Evolutionary conservation across 2,888 invertebrate species (phyloP).

Genomic region (Erannis defoliaria): DNA sequence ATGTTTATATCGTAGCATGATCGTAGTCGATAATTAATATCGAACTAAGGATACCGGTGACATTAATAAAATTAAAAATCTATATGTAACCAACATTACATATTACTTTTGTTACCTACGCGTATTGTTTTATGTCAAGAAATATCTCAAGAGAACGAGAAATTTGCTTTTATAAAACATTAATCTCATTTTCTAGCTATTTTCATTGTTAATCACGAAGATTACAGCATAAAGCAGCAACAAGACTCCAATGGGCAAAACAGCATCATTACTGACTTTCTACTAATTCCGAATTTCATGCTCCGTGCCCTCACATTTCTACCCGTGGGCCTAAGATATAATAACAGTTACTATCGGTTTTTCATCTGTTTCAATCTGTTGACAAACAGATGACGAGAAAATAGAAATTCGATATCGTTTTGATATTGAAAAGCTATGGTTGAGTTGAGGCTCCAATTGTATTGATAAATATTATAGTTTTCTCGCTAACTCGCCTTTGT

Average conservation of each 20-base stretch:
- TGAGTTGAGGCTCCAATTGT: slow-evolving; percentile 24
- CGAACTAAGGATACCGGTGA: slow-evolving; percentile 31
- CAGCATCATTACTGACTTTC: slow-evolving; percentile 39
- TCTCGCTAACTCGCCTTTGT: slow-evolving; percentile 1
- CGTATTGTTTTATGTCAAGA: background rate
- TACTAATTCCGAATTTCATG: slow-evolving; percentile 49
- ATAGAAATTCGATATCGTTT: slow-evolving; percentile 22
- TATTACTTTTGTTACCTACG: background rate
- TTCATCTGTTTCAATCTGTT: slow-evolving; percentile 29
- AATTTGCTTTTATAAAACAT: background rate
- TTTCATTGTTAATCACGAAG: slow-evolving; percentile 17
- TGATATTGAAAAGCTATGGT: slow-evolving; percentile 29
- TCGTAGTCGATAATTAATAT: slow-evolving; percentile 20
- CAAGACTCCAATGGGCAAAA: slow-evolving; percentile 7
- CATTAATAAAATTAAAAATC: too few species aligned
- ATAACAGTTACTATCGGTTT: background rate
- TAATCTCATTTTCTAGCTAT: background rate
- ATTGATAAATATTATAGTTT: slow-evolving; percentile 20
- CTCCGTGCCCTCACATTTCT: slow-evolving; percentile 35
- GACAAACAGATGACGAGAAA: slow-evolving; percentile 14
- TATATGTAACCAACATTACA: too few species aligned
- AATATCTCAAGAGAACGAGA: background rate
- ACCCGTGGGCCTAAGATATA: slow-evolving; percentile 7
- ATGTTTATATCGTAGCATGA: too few species aligned
- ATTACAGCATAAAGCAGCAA: slow-evolving; percentile 20